Evolutionary conservation across 2,888 invertebrate species (phyloP), one percentile per base, ranked within the genome.

Genomic region (Lasioglossum zephyrum): DNA sequence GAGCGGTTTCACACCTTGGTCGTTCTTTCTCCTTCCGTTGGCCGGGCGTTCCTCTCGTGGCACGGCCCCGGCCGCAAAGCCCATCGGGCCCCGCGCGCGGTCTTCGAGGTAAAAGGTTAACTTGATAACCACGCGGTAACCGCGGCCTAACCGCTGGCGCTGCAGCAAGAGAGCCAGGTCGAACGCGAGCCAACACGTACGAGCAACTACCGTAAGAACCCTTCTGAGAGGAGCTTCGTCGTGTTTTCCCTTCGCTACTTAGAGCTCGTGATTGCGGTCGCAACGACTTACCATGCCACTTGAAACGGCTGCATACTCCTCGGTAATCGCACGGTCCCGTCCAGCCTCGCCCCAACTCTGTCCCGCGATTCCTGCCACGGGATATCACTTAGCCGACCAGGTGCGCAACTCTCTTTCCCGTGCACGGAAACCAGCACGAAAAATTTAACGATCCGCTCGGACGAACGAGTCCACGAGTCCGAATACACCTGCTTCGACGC

Each of bases 1-100:
- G 94, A 95, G 95, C 93, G 95, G 95, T 95, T 95, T 95, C 95
- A 95, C 95, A 95, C 95, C 95, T 95, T 91, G 87, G 82, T 85
- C 81, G 87, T 85, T 85, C 84, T 63, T 47, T 88, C 85, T 79
- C 84, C 74, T 78, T 75, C 79, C 70, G 69, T 79, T 79, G 63
- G 22, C 11, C 31, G 77, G 16, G 70, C 53, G 53, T 87, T 63
- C 81, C 31, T 41, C 75, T 63, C 73, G 70, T 31, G 16, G 63
- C 63, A 36, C 49, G 11, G 70, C 63, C 73, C 31, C 73, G 76
- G 91, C 91, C 90, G 87, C 90, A 90, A 86, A 88, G 82, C 91
- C 87, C 90, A 76, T 85, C 90, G 83, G 41, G 83, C 41, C 86
- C 70, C 85, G 90, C 84, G 90, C 84, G 89, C 87, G 88, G 84